phyloP scores from a whole-genome alignment of 2,888 invertebrate species.

The Panzeria rudis region DNA sequence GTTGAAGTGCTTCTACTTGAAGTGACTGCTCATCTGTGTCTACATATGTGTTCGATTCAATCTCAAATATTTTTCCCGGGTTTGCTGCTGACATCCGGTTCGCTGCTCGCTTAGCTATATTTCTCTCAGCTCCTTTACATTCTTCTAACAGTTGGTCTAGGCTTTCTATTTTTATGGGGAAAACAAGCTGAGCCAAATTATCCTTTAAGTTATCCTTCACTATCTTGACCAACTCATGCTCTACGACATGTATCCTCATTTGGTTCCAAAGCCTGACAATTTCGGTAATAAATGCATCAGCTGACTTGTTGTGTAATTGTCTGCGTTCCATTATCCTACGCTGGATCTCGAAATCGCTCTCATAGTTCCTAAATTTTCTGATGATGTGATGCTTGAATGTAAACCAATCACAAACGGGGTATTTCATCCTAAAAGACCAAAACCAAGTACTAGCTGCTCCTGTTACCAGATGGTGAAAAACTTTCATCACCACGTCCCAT shows the following conservation, averaged over 20 bases:
- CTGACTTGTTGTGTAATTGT: neutral
- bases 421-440: slow-evolving; percentile 8
- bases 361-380: neutral
- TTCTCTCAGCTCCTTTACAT: neutral
- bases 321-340: slow-evolving; percentile 18
- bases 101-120: slow-evolving; percentile 1
- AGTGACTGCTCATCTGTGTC: neutral
- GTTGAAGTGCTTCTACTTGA: neutral
- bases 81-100: neutral
- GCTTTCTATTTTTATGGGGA: slow-evolving; percentile 22
- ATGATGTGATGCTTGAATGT: slow-evolving; percentile 3
- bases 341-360: slow-evolving; percentile 23
- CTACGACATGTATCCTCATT: slow-evolving; percentile 1
- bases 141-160: slow-evolving; percentile 32
- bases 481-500: slow-evolving; percentile 22
- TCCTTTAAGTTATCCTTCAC: slow-evolving; percentile 5
- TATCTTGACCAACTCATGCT: neutral
- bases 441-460: slow-evolving; percentile 19
- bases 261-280: slow-evolving; percentile 6
- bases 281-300: neutral
- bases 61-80: neutral
- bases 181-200: slow-evolving; percentile 13
- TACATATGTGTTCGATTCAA: neutral
- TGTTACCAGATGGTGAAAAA: slow-evolving; percentile 23
- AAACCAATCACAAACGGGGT: slow-evolving; percentile 15